phyloP scores from a whole-genome alignment of 2,888 invertebrate species.

The Rhimphoctona megacephalus region DNA sequence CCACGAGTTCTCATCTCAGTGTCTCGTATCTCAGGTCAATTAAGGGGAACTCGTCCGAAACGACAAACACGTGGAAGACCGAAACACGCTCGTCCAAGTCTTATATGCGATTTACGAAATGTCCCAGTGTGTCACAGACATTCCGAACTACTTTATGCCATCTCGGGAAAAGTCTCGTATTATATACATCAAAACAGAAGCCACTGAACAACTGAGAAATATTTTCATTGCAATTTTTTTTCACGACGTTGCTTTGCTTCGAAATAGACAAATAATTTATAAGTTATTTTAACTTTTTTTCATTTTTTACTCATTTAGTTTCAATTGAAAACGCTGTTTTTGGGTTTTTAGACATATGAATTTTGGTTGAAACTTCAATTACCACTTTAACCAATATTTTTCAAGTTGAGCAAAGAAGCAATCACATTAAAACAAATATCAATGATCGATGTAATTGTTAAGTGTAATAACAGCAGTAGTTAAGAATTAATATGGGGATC shows the following conservation, averaged over 20 bases:
- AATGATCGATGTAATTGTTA: neutral
- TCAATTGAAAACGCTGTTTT: neutral
- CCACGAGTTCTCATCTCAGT: slow-evolving; percentile 68
- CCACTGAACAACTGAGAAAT: neutral
- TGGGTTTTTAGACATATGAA: neutral
- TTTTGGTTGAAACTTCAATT: neutral
- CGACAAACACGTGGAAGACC: slow-evolving; percentile 83
- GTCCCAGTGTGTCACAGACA: slow-evolving; percentile 28
- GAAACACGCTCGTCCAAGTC: slow-evolving; percentile 51
- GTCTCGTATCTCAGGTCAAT: slow-evolving; percentile 84
- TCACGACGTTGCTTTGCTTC: neutral
- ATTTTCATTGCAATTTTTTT: neutral
- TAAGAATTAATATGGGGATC: neutral
- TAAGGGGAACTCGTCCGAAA: slow-evolving; percentile 84
- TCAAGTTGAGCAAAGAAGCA: neutral
- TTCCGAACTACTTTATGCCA: slow-evolving; percentile 44
- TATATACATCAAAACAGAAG: neutral
- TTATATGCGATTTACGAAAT: slow-evolving; percentile 37
- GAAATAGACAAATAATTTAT: neutral
- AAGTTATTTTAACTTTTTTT: neutral
- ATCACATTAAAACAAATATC: neutral
- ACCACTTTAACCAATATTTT: neutral
- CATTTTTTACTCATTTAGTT: neutral
- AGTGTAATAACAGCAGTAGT: neutral
- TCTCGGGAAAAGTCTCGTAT: slow-evolving; percentile 7